Percentiles rank a stretch among this genome's conserved stretches.
phyloP scores from a whole-genome alignment of 2,888 invertebrate species.

The Taphrorychus bicolor region DNA sequence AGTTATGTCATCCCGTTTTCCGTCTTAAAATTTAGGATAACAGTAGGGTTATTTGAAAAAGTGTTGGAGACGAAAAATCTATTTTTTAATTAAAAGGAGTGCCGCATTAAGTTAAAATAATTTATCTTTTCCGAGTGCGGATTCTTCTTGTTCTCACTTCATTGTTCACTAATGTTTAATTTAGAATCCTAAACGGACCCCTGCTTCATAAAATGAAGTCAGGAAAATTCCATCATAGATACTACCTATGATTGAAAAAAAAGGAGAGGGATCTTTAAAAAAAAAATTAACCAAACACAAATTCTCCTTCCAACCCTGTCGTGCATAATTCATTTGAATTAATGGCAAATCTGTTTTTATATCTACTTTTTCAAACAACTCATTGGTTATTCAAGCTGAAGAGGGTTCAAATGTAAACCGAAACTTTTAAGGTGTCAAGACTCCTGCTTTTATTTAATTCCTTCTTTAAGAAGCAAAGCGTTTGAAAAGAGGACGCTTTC shows the following conservation, averaged over 20 bases:
- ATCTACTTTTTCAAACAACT: too few species aligned
- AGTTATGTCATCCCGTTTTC: slow-evolving; percentile 30
- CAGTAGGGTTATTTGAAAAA: slow-evolving; percentile 21
- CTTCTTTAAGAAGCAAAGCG: too few species aligned
- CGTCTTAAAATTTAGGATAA: slow-evolving; percentile 34
- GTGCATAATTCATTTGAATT: too few species aligned
- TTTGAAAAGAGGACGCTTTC: too few species aligned
- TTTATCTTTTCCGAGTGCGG: slow-evolving; percentile 15
- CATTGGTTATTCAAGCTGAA: too few species aligned
- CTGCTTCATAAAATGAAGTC: background rate
- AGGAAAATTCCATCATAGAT: background rate
- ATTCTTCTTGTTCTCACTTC: slow-evolving; percentile 1
- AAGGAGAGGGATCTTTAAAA: too few species aligned
- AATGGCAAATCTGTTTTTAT: too few species aligned
- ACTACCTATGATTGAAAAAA: background rate
- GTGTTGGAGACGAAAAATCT: slow-evolving; percentile 16
- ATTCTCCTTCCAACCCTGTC: too few species aligned
- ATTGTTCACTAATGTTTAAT: slow-evolving; percentile 14
- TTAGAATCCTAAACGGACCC: background rate
- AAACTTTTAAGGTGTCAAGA: too few species aligned
- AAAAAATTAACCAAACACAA: too few species aligned
- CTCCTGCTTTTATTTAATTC: too few species aligned
- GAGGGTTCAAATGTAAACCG: too few species aligned
- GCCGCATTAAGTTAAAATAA: slow-evolving; percentile 21
- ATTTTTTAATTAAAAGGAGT: slow-evolving; percentile 30